A percentile compares a stretch with the other conserved stretches of the same genome.
These are phyloP conservation scores for Phycodurus eques DNA, from an alignment of 2,113 vertebrate genomes.

Conservation along the genomic window DNA sequence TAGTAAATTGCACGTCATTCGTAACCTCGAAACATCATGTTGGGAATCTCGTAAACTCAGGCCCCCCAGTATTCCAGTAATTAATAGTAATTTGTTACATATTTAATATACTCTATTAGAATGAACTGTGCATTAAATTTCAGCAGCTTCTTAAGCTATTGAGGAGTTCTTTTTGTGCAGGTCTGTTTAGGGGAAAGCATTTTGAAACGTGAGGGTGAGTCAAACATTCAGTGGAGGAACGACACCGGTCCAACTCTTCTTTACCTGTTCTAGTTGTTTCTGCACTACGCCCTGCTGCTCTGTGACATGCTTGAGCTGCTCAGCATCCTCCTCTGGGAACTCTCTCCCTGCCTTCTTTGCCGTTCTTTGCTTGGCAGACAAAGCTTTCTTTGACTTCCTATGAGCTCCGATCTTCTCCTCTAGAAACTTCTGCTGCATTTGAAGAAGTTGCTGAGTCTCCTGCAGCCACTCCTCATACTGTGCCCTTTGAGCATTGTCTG, in stretches of 20 bases:
- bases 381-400: slow-evolving; percentile 96
- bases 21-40: no score
- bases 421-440: slow-evolving; percentile 98
- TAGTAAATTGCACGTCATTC: no score
- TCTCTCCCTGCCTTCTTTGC: slow-evolving; percentile 96
- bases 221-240: slow-evolving; percentile 16
- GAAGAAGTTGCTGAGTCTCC: slow-evolving; percentile 95
- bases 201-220: slow-evolving; percentile 1
- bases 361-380: slow-evolving; percentile 96
- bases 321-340: slow-evolving; percentile 95
- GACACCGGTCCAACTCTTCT: slow-evolving; percentile 38
- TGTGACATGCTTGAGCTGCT: slow-evolving; percentile 96
- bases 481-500: slow-evolving; percentile 91
- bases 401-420: slow-evolving; percentile 97
- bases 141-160: background rate
- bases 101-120: no score
- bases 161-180: background rate
- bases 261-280: slow-evolving; percentile 96
- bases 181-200: background rate
- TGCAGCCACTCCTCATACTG: slow-evolving; percentile 99
- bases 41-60: no score
- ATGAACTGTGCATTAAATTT: no score
- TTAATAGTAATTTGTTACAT: no score
- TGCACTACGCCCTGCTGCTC: slow-evolving; percentile 98
- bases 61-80: no score